Evolutionary conservation across 2,113 vertebrate genomes (phyloP).

Genomic region (Tachysurus fulvidraco): DNA sequence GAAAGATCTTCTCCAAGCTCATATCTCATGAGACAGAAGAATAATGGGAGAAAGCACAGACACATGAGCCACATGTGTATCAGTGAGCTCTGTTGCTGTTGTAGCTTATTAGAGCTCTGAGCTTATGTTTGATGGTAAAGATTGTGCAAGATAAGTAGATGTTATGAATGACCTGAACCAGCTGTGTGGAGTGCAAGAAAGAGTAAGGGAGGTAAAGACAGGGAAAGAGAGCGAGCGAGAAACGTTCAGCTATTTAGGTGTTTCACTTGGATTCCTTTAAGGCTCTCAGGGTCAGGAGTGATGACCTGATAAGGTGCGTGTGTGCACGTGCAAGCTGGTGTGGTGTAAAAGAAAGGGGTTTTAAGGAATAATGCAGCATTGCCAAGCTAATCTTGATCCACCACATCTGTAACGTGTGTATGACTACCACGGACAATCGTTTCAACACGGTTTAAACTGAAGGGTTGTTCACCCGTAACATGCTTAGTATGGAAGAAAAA

Average conservation of each 20-base stretch:
- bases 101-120: background rate
- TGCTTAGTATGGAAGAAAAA: background rate
- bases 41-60: conserved; percentile 1
- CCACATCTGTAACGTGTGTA: background rate
- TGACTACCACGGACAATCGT: background rate
- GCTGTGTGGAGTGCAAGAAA: background rate
- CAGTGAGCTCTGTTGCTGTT: background rate
- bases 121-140: conserved; percentile 21
- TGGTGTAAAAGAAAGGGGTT: background rate
- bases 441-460: background rate
- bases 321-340: too few species aligned
- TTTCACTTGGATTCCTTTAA: conserved; percentile 12
- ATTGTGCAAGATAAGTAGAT: conserved; percentile 5
- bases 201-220: background rate
- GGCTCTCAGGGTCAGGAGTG: background rate
- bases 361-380: background rate
- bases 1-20: background rate
- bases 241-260: background rate
- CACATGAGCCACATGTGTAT: conserved; percentile 10
- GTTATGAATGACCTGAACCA: conserved; percentile 10
- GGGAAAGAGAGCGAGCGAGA: background rate
- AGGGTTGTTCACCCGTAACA: background rate
- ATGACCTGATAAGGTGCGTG: conserved; percentile 7
- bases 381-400: background rate
- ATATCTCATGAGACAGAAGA: background rate